Base-by-base conservation (phyloP, 2,888 invertebrate species). In the Panzeria rudis region DNA sequence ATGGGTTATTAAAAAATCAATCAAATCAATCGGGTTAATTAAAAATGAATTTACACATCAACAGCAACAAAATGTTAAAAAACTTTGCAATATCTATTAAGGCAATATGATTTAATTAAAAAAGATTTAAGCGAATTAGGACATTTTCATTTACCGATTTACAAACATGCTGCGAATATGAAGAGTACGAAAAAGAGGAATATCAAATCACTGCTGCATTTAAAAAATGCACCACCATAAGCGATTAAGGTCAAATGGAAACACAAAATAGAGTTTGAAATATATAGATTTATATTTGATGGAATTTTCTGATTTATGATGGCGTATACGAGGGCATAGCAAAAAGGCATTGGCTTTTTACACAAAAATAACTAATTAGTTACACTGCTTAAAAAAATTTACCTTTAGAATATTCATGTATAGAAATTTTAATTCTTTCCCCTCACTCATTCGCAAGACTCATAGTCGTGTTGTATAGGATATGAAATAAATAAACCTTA, bases 11-110 rank as follows among this genome's bases (percentile, higher is more conserved):
- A 47, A 15, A 71, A 79, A 76, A 77, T 68, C 68, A 77, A 77
- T 77, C 68, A 61, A 69, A 66, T 66, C 56, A 72, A 72, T 66
- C 11, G n/a, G 54, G 54, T 80, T 73, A 59, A 80, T 80, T 72
- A 38, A 59, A 73, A 72, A 64, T 79, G n/a, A 38, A 8, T 68
- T 59, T 56, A 17, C 68, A 68, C 47, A 77, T 59, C 56, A 68
- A 17, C 76, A 76, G 38, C 54, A 69, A 50, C 17, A 41, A 38
- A 68, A 47, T 38, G n/a, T 35, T 47, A 17, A n/a, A 64, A 50
- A 62, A 35, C 38, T 5, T 25, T 59, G 44, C 44, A 35, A 8
- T 59, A 15, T n/a, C n/a, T n/a, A n/a, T 54, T 23, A 71, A 38
- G 5, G 2, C 17, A 44, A 23, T 47, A 15, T 9, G 35, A 35